Evolutionary conservation across 2,797 vertebrate species (phyloP), one percentile per base, ranked within the genome.

Genomic region (Menidia menidia): DNA sequence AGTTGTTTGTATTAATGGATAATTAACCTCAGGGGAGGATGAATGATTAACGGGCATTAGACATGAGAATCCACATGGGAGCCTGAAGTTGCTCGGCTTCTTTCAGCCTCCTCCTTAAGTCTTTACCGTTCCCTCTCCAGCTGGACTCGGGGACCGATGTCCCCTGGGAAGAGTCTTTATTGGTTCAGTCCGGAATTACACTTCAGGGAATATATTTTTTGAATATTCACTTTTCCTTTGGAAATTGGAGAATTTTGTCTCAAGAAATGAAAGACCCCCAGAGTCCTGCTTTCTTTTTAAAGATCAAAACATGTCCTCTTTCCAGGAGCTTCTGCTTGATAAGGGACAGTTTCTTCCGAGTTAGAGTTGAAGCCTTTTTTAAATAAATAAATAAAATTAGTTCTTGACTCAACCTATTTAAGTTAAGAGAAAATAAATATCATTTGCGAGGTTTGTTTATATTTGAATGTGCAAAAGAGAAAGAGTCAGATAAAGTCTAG

Each of bases 21-120:
- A 68, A 63, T 74, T 58, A 68, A 68, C 59, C 60, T 44, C 45
- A 4, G n/a, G 66, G 57, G 50, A 75, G 33, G 54, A 75, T 47
- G 18, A 64, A 39, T 16, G 10, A 33, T 43, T 64, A 51, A 10
- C 25, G 31, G 47, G 19, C 35, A 67, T 59, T 66, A 35, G 54
- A 56, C 30, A 60, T 25, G 13, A 44, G 4, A 55, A 70, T 44
- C 18, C 50, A 51, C 56, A 11, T 35, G 31, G 62, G 53, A 59
- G 11, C n/a, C 19, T 18, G 11, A n/a, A 59, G 10, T 59, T 30
- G 12, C 19, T 51, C n/a, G n/a, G 4, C 45, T 31, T 0, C 32
- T 45, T 18, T 41, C 25, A 55, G 58, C 18, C 32, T 52, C 39
- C 44, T 45, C 33, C 14, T 56, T 32, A 30, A 9, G 3, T 67